A percentile compares a stretch with the other conserved stretches of the same genome.
Evolutionary conservation across 35 echinoderm and acorn worm species (phyloP).

Genomic region (Ptychodera flava): DNA sequence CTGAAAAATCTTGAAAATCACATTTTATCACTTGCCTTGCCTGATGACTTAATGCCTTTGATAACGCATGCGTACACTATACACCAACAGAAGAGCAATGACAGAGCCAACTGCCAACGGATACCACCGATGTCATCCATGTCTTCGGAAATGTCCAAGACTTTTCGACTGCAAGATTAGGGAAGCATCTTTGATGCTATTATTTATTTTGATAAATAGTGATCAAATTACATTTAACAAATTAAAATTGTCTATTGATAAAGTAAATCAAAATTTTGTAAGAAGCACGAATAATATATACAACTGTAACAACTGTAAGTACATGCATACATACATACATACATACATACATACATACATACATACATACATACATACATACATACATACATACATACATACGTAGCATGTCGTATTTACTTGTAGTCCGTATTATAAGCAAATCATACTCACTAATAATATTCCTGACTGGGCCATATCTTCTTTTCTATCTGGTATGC

Average conservation of each 20-base stretch:
- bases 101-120: conserved; percentile 6
- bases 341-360: neutral
- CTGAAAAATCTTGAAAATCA: too few relatives aligned
- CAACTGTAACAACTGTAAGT: too few relatives aligned
- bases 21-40: too few relatives aligned
- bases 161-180: conserved; percentile 7
- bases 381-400: neutral
- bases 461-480: neutral
- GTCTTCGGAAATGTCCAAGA: neutral
- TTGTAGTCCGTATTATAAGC: too few relatives aligned
- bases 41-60: conserved; percentile 16
- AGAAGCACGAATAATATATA: neutral
- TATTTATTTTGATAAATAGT: too few relatives aligned
- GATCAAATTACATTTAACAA: too few relatives aligned
- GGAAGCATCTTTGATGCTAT: too few relatives aligned
- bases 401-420: too few relatives aligned
- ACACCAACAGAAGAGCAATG: neutral
- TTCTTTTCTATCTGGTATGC: too few relatives aligned
- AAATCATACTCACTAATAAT: neutral
- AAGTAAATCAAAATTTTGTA: neutral
- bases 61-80: neutral
- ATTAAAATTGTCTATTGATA: neutral
- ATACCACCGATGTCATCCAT: conserved; percentile 13
- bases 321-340: neutral
- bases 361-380: neutral